Evolutionary conservation across 2,797 vertebrate genomes (phyloP).

Genomic region (Babyrousa celebensis): DNA sequence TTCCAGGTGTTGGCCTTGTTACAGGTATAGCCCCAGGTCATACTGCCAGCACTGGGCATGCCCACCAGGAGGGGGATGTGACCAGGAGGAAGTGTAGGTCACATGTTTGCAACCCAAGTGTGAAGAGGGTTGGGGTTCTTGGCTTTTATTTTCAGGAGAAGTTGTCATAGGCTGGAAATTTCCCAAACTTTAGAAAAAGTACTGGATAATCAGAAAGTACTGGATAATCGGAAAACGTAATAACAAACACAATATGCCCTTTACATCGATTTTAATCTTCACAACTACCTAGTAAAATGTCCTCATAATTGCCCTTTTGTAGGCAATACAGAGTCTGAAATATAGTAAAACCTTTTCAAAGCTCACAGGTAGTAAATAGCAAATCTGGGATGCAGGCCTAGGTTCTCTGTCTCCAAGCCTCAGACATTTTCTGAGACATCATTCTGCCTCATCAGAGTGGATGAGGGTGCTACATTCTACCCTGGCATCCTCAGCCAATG

Average conservation of each 20-base stretch:
- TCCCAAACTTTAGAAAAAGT: background rate
- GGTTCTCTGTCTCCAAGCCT: background rate
- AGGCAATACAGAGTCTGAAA: background rate
- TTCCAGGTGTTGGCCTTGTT: background rate
- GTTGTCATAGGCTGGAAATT: background rate
- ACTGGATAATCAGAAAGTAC: background rate
- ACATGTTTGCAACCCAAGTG: background rate
- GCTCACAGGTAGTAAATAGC: background rate
- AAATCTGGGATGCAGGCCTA: background rate
- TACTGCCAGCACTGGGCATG: background rate
- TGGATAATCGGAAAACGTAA: background rate
- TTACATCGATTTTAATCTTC: constrained; percentile 47
- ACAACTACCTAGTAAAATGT: background rate
- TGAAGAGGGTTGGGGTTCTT: background rate
- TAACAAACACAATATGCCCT: background rate
- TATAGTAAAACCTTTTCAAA: background rate
- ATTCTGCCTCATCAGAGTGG: background rate
- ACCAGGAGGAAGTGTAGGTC: background rate
- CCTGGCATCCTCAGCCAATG: background rate
- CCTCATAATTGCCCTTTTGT: background rate
- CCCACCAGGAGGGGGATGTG: background rate
- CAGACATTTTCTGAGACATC: background rate
- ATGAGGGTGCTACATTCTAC: background rate
- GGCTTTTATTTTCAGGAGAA: background rate
- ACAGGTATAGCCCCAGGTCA: background rate